These are phyloP conservation scores for Andrena fulva DNA, from an alignment of 2,888 invertebrate species.

Conservation along the genomic window DNA sequence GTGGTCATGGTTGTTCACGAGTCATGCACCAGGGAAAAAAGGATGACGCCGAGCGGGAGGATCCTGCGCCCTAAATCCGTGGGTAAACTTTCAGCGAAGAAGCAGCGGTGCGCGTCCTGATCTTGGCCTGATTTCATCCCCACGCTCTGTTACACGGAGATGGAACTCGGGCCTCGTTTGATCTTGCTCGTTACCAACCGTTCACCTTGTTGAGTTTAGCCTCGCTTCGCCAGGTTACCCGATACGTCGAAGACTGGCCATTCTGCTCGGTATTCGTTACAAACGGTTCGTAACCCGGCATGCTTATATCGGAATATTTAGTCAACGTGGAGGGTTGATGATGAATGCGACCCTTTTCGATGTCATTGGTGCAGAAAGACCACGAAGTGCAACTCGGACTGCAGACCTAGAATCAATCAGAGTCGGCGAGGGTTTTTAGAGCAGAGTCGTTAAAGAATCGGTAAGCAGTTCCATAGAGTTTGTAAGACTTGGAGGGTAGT, in stretches of 20 bases:
- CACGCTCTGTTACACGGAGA: slow-evolving; percentile 12
- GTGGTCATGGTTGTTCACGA: slow-evolving; percentile 55
- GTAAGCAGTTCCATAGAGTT: too few relatives aligned
- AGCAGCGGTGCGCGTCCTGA: slow-evolving; percentile 15
- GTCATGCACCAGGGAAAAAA: slow-evolving; percentile 45
- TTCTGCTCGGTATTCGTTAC: not conserved
- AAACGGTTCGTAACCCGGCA: not conserved
- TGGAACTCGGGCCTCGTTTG: slow-evolving; percentile 14
- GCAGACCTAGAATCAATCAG: too few relatives aligned
- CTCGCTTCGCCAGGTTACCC: not conserved
- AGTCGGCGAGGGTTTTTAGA: too few relatives aligned
- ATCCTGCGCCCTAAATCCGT: slow-evolving; percentile 23
- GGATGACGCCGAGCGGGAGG: slow-evolving; percentile 22
- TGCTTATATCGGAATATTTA: too few relatives aligned
- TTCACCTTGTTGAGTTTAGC: not conserved
- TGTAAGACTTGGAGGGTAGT: too few relatives aligned
- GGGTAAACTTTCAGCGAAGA: slow-evolving; percentile 31
- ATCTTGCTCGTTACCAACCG: slow-evolving; percentile 31
- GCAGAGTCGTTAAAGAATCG: too few relatives aligned
- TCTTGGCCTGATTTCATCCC: slow-evolving; percentile 46
- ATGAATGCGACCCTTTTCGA: too few relatives aligned
- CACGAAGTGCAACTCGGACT: too few relatives aligned
- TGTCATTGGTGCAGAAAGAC: too few relatives aligned
- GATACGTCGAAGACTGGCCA: not conserved
- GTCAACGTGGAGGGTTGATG: too few relatives aligned